phyloP scores from a whole-genome alignment of 2,797 vertebrate species.

The Gymnocypris eckloni region DNA sequence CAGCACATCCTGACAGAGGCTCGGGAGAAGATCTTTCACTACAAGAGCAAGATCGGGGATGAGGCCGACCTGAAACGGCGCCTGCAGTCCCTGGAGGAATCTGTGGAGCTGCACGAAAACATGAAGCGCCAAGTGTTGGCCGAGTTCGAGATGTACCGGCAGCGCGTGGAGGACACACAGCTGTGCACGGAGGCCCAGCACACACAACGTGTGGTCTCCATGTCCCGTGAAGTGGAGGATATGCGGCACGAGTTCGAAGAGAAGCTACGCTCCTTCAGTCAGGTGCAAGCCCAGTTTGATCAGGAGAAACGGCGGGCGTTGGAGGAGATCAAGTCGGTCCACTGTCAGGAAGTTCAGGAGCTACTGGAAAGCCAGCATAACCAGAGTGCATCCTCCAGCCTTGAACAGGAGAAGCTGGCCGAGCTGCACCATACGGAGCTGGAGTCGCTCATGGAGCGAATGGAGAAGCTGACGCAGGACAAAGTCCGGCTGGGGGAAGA shows the following conservation, averaged over 20 bases:
- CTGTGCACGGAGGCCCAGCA: conserved; percentile 96
- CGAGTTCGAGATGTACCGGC: conserved; percentile 96
- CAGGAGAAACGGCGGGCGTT: conserved; percentile 90
- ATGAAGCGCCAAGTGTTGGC: conserved; percentile 95
- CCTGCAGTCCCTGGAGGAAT: conserved; percentile 92
- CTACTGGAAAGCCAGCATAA: conserved; percentile 90
- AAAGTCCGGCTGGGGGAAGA: conserved; percentile 91
- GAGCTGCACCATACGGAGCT: conserved; percentile 86
- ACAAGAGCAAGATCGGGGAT: conserved; percentile 92
- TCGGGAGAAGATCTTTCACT: conserved; percentile 94
- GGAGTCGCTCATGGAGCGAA: conserved; percentile 86
- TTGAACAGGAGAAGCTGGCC: conserved; percentile 90
- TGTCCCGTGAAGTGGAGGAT: conserved; percentile 95
- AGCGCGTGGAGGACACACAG: conserved; percentile 93
- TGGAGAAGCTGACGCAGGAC: conserved; percentile 88
- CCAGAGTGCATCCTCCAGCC: conserved; percentile 85
- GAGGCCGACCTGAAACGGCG: conserved; percentile 92
- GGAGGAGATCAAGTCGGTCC: conserved; percentile 86
- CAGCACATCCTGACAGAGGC: conserved; percentile 97
- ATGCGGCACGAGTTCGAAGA: conserved; percentile 97
- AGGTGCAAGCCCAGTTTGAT: conserved; percentile 91
- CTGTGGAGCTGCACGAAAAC: conserved; percentile 92
- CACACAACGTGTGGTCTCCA: conserved; percentile 93
- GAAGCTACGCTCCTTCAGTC: conserved; percentile 89
- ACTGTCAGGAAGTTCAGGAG: conserved; percentile 91